These are phyloP conservation scores for Camponotus floridanus DNA, from an alignment of 1,140 invertebrate genomes.

Conservation along the genomic window DNA sequence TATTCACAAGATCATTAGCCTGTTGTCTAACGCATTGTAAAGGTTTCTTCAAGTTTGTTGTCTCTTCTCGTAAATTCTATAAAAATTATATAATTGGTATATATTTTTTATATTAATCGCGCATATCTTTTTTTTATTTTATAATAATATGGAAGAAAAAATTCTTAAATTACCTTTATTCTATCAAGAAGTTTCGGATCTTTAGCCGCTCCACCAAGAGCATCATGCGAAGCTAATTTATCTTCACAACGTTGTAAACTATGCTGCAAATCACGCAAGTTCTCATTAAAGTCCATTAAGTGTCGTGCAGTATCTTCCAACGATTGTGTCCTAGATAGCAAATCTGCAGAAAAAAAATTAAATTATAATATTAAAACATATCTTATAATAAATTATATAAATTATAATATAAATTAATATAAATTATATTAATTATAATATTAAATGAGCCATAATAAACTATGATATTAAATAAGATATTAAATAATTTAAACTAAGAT, in stretches of 20 bases:
- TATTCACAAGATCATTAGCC: conserved; percentile 91
- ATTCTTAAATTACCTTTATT: conserved; percentile 88
- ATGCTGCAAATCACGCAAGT: conserved; percentile 93
- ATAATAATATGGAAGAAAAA: not conserved
- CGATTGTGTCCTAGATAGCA: conserved; percentile 89
- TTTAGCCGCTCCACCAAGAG: conserved; percentile 91
- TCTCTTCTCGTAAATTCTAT: conserved; percentile 90
- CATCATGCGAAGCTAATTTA: conserved; percentile 93
- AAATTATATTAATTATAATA: too few species aligned
- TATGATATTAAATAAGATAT: too few species aligned
- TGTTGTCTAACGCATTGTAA: conserved; percentile 90
- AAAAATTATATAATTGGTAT: conserved; percentile 50
- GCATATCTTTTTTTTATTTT: not conserved
- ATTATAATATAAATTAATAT: not conserved
- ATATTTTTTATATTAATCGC: not conserved
- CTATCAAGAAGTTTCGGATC: conserved; percentile 94
- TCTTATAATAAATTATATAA: not conserved
- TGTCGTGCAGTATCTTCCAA: conserved; percentile 94
- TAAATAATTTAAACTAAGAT: too few species aligned
- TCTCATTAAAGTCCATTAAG: conserved; percentile 94
- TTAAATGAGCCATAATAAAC: too few species aligned
- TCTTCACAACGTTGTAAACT: conserved; percentile 95
- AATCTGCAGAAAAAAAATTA: conserved; percentile 76
- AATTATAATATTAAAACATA: conserved; percentile 24
- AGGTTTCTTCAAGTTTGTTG: conserved; percentile 91